These are phyloP conservation scores for Gymnodraco acuticeps DNA, from an alignment of 2,797 vertebrate genomes.

Conservation along the genomic window DNA sequence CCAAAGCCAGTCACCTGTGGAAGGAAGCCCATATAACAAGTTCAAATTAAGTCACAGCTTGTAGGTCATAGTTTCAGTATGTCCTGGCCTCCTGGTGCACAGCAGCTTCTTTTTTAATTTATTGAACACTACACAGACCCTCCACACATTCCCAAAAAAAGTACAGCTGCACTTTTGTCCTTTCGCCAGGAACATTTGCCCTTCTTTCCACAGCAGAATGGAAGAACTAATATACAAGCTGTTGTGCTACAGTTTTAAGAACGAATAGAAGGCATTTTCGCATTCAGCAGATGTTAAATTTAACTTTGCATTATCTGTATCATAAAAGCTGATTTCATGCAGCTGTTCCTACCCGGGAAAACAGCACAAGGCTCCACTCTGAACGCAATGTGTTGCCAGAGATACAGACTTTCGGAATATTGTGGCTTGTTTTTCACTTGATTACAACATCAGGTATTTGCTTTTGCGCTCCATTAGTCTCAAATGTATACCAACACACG, in stretches of 20 bases:
- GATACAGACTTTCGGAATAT: conserved; percentile 30
- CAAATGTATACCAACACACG: conserved; percentile 21
- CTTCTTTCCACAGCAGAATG: conserved; percentile 1
- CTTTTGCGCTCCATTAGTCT: conserved; percentile 38
- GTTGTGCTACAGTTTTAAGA: conserved; percentile 10
- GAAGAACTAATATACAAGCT: background rate
- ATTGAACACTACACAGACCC: conserved; percentile 40
- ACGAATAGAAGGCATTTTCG: background rate
- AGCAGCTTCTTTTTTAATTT: conserved; percentile 17
- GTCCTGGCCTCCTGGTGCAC: conserved; percentile 27
- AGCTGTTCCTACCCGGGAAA: conserved; percentile 41
- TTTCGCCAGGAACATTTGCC: conserved; percentile 9
- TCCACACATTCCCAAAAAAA: background rate
- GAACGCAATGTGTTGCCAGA: conserved; percentile 21
- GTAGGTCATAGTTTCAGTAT: conserved; percentile 52
- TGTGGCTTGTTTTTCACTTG: conserved; percentile 37
- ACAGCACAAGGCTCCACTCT: conserved; percentile 25
- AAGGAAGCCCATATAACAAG: conserved; percentile 24
- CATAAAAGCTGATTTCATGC: conserved; percentile 39
- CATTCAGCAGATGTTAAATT: conserved; percentile 30
- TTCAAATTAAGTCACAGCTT: conserved; percentile 31
- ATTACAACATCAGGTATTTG: conserved; percentile 25
- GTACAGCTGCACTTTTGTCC: background rate
- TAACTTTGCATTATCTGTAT: conserved; percentile 27
- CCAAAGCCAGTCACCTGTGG: conserved; percentile 71